Base-by-base conservation (phyloP, 2,888 invertebrate species). In the Escarpia spicata region DNA sequence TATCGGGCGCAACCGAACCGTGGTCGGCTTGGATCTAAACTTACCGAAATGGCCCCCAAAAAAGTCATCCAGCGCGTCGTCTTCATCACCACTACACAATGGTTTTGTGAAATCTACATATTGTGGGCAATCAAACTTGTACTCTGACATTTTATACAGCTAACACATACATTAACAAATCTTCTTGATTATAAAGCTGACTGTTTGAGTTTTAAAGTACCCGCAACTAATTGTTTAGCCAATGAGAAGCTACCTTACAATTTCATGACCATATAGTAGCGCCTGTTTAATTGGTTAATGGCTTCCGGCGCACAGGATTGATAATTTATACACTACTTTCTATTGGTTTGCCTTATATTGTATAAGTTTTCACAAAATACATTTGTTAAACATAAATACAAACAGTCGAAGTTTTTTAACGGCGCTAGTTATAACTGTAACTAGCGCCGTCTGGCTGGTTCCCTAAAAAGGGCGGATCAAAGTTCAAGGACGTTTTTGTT, bases 161-260 rank as follows among this genome's bases (percentile, higher is more conserved):
- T 75, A 75, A 75, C 15, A 26, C 3, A 75, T n/a, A 75, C 75
- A 75, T 75, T 75, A 75, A 75, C 75, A 75, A 75, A 75, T 75
- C 75, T 75, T 75, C 75, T 26, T 26, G 75, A 75, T 75, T 75
- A 75, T 6, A 75, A 75, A 75, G 75, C 19, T 75, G 75, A 26
- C 75, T 75, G 75, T 75, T 75, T 75, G 75, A 75, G 75, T 75
- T 75, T 75, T 75, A 75, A 75, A 75, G 75, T 75, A 75, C 75
- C 75, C 75, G 75, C 75, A 75, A 75, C 75, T 75, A 75, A 75
- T 75, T 75, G 75, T 75, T 3, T 75, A 75, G 75, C 75, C 75
- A 75, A 75, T 75, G 75, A n/a, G 75, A 75, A n/a, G 75, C 75
- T 75, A 75, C 75, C n/a, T 75, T 75, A 75, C 75, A 75, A 75